Conservation (phyloP, 2,888 invertebrate species). For the Bombylius major region DNA sequence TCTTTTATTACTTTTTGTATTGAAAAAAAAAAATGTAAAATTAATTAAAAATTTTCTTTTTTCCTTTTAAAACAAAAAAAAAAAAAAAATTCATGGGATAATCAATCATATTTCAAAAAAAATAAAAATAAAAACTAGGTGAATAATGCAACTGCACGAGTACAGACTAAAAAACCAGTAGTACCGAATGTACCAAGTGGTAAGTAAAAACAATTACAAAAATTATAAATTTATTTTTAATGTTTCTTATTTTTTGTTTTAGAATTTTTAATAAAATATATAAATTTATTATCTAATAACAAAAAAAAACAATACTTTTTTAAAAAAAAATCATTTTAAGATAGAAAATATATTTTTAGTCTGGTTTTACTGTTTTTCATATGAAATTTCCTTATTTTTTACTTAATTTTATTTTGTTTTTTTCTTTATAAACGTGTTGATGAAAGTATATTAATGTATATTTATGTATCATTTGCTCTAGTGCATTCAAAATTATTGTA, state of each 20-base stretch:
- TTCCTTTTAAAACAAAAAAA: conserved; percentile 2
- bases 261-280: background rate
- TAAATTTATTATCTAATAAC: too few species aligned
- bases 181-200: conserved; percentile 83
- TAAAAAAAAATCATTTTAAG: too few species aligned
- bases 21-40: background rate
- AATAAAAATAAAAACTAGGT: conserved; percentile 52
- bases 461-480: too few species aligned
- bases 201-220: conserved; percentile 40
- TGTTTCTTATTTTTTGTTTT: background rate
- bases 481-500: too few species aligned
- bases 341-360: too few species aligned
- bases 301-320: too few species aligned
- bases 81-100: conserved; percentile 2
- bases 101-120: conserved; percentile 7
- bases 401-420: too few species aligned
- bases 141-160: conserved; percentile 98
- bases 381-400: too few species aligned
- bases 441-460: too few species aligned
- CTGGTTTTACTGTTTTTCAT: too few species aligned
- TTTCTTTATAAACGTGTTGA: too few species aligned
- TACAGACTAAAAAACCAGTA: conserved; percentile 94
- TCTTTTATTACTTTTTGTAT: background rate
- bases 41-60: conserved; percentile 3
- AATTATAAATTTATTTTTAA: conserved; percentile 13